A percentile compares a stretch with the other conserved stretches of the same genome.
phyloP scores from a whole-genome alignment of 2,888 invertebrate species.

The Crepidodera aurea region DNA sequence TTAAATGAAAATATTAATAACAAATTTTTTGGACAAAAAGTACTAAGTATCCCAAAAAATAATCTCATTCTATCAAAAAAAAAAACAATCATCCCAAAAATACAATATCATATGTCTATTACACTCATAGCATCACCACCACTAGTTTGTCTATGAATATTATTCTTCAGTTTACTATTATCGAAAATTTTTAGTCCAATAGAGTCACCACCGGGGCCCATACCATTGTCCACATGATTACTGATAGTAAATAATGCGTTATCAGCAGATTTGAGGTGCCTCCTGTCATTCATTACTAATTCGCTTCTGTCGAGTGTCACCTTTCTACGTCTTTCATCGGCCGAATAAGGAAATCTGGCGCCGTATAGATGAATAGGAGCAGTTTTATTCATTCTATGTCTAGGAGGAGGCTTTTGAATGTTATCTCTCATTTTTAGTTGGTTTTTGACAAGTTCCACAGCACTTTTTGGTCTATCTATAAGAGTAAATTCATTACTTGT shows the following conservation, averaged over 20 bases:
- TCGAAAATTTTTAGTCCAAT: slow-evolving; percentile 23
- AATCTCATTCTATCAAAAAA: not conserved
- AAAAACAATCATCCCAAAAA: no score
- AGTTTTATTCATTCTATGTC: slow-evolving; percentile 54
- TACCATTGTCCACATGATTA: slow-evolving; percentile 40
- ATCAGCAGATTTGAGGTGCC: slow-evolving; percentile 55
- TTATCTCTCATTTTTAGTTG: slow-evolving; percentile 52
- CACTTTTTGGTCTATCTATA: slow-evolving; percentile 56
- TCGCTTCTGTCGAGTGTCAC: slow-evolving; percentile 18
- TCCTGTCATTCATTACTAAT: slow-evolving; percentile 30
- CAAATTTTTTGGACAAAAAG: not conserved
- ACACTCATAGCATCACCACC: slow-evolving; percentile 42
- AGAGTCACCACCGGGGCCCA: slow-evolving; percentile 44
- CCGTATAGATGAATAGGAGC: slow-evolving; percentile 50
- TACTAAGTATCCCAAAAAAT: slow-evolving; percentile 1
- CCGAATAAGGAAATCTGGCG: slow-evolving; percentile 37
- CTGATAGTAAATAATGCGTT: slow-evolving; percentile 48
- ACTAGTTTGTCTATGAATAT: slow-evolving; percentile 32
- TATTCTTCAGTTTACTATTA: slow-evolving; percentile 21
- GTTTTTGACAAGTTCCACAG: slow-evolving; percentile 56
- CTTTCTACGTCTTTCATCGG: slow-evolving; percentile 34
- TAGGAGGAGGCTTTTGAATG: slow-evolving; percentile 41
- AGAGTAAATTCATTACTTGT: slow-evolving; percentile 32
- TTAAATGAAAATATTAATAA: slow-evolving; percentile 14
- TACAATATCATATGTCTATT: slow-evolving; percentile 44